Evolutionary conservation across 53 echinoderm and acorn worm genomes (phyloP), one percentile per base, ranked within the genome.

Genomic region (Holothuria scabra): DNA sequence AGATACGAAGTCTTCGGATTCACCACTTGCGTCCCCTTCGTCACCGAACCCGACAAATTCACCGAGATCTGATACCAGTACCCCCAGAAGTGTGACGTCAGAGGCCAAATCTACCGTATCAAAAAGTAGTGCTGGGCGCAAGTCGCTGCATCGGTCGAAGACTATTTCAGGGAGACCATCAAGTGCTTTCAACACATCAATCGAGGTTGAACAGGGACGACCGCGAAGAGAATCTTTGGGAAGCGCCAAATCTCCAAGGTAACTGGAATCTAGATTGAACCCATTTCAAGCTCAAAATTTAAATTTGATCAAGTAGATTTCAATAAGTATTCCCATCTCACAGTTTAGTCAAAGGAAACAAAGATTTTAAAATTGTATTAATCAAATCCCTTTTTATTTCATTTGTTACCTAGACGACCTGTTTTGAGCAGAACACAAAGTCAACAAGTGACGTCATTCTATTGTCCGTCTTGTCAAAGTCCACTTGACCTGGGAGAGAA

Each of bases 401-500:
- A 64, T 64, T 19, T 25, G 26, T 12, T 64, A 28, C 64, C 46
- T 52, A 76, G 76, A 19, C 76, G 76, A 76, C 76, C 76, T 13
- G 56, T 56, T 11, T 22, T 76, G 52, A 76, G 76, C 28, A 11
- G 57, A 59, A 78, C 78, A 21, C 57, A 78, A 29, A 78, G 86
- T 12, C n/a, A 65, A 55, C 76, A 71, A 21, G 84, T 89, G 67
- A 88, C 90, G 35, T 79, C 88, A n/a, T 90, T 97, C 84, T 91
- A 59, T 72, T 97, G 99, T 46, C 99, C 99, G 60, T 72, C 92
- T 7, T 97, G 99, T 84, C 64, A 92, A 13, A 74, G 65, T 8
- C 82, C 89, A 52, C 84, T 97, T 28, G 69, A 74, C 32, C 81
- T 99, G 12, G 99, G 99, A 5, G 99, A 95, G 52, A 92, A 91